These are phyloP conservation scores for Axis porcinus DNA, from an alignment of 2,113 vertebrate species.

Conservation along the genomic window DNA sequence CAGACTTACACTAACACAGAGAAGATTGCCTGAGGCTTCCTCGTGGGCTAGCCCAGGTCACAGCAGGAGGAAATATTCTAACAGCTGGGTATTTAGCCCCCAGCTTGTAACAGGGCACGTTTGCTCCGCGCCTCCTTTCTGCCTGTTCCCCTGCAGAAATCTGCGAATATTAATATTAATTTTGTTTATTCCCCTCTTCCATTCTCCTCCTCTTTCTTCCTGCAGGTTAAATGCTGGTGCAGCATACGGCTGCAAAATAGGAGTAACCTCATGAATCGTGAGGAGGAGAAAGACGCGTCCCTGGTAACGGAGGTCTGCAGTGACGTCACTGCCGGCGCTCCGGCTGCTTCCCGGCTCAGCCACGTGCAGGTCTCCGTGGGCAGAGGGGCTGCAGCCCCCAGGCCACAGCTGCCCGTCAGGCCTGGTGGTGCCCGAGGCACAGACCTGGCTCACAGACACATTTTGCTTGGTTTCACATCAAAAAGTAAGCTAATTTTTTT, in stretches of 20 bases:
- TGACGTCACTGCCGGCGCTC: not conserved
- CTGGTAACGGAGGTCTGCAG: not conserved
- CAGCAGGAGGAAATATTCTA: rapidly evolving
- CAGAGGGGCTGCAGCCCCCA: not conserved
- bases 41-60: rapidly evolving
- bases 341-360: too few relatives aligned
- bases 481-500: not conserved
- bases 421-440: not conserved
- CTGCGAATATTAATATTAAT: not conserved
- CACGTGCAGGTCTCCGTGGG: rapidly evolving
- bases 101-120: not conserved
- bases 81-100: not conserved
- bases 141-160: rapidly evolving
- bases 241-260: not conserved
- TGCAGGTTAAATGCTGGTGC: rapidly evolving
- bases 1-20: not conserved
- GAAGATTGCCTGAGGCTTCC: too few relatives aligned
- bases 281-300: not conserved
- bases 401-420: not conserved
- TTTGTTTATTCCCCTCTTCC: too few relatives aligned
- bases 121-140: rapidly evolving
- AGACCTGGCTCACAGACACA: not conserved
- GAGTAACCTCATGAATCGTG: not conserved
- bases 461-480: not conserved
- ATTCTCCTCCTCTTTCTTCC: too few relatives aligned